Base-by-base conservation (phyloP, 2,113 vertebrate genomes). In the Orthonyx spaldingii region DNA sequence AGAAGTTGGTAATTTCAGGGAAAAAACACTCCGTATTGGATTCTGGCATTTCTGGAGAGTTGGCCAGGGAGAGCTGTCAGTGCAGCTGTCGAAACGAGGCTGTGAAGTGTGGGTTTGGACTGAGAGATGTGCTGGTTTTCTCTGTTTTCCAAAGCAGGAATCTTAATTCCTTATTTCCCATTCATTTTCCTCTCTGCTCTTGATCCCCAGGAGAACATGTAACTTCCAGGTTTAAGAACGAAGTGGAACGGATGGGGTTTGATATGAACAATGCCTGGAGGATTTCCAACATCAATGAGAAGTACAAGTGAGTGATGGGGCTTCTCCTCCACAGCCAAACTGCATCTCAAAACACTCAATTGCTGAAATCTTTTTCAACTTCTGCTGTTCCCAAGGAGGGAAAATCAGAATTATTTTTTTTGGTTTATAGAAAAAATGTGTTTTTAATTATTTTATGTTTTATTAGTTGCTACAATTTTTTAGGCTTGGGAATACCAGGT, bases 241-340 rank as follows among this genome's bases (percentile, higher is more conserved):
- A 99, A 97, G 99, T 99, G 87, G 99, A 99, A 88, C 98, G 99
- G 91, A 99, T 99, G 99, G 98, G 99, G 74, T 99, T 99, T 90
- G 99, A 99, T 97, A 99, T 99, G 97, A 99, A 99, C 95, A 99
- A 99, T 60, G 99, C 99, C 96, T 99, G 99, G 99, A 99, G 99
- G 97, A 99, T 99, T 97, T 99, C 99, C 55, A 99, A 99, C 97
- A 99, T 99, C 98, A 99, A 99, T 97, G 98, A 98, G 96, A 99
- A 99, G 95, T 99, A 99, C 98, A 99, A 98, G 99, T 99, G 94
- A 96, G 98, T 98, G 71, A 28, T 65, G 55, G 55, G 89, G 64
- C 84, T 94, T 63, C 82, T 71, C 17, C 14, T 68, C 87, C 41
- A 30, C 41, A 80, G 84, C 91, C 84, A 83, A 20, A 8, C 32